Evolutionary conservation across 2,797 vertebrate species (phyloP).

Genomic region (Sardinella longiceps): DNA sequence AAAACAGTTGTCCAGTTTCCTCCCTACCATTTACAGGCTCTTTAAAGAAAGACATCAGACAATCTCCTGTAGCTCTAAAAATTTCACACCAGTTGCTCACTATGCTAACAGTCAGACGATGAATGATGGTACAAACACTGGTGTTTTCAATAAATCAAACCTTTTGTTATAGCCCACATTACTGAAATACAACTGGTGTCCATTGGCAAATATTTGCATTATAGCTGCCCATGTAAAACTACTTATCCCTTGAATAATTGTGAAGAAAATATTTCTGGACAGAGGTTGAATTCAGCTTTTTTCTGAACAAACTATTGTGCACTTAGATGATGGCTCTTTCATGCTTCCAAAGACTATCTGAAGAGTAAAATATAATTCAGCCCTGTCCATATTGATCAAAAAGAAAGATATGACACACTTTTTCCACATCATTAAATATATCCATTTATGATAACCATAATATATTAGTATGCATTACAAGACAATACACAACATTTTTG

Average conservation of each 20-base stretch:
- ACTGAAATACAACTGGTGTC: background rate
- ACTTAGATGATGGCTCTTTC: background rate
- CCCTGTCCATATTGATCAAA: slow-evolving; percentile 56
- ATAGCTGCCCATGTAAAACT: background rate
- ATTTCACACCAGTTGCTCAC: background rate
- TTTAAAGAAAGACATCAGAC: background rate
- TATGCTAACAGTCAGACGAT: slow-evolving; percentile 5
- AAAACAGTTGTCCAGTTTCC: background rate
- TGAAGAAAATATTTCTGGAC: background rate
- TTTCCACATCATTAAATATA: slow-evolving; percentile 98
- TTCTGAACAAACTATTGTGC: background rate
- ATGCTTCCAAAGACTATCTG: background rate
- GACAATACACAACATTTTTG: slow-evolving; percentile 86
- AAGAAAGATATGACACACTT: slow-evolving; percentile 82
- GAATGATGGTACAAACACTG: slow-evolving; percentile 14
- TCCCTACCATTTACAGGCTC: background rate
- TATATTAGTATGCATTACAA: slow-evolving; percentile 99
- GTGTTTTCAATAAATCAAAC: slow-evolving; percentile 21
- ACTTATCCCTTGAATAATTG: background rate
- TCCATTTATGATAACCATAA: slow-evolving; percentile 99
- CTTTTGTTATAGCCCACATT: background rate
- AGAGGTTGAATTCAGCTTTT: background rate
- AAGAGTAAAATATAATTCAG: background rate
- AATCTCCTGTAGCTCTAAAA: background rate
- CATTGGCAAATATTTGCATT: slow-evolving; percentile 8